Percentiles rank a stretch among this genome's conserved stretches.
Evolutionary conservation across 1,140 invertebrate genomes (phyloP).

Genomic region (Lepidurus packardi): DNA sequence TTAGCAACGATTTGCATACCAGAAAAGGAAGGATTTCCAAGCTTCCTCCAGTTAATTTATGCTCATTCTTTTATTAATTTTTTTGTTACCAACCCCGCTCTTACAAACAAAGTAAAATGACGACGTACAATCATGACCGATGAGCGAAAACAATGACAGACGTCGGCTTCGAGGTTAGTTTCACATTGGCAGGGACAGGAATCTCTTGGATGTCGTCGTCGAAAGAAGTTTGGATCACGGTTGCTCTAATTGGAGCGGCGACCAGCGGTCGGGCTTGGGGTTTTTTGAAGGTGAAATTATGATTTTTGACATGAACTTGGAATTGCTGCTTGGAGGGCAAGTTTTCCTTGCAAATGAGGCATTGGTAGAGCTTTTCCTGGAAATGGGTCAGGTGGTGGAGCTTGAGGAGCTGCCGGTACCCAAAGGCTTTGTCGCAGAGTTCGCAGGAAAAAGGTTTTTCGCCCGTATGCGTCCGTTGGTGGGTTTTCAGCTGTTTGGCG

Average conservation of each 20-base stretch:
- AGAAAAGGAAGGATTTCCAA: too few species aligned
- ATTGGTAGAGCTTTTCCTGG: slow-evolving; percentile 74
- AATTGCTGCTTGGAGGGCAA: neutral
- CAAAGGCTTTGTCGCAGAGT: slow-evolving; percentile 59
- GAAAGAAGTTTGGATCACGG: neutral
- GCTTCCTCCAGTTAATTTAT: too few species aligned
- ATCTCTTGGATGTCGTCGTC: slow-evolving; percentile 3
- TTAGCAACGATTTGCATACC: too few species aligned
- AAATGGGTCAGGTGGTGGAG: slow-evolving; percentile 58
- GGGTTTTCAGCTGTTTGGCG: slow-evolving; percentile 92
- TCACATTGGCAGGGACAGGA: neutral
- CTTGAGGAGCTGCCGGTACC: slow-evolving; percentile 60
- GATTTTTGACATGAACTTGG: neutral
- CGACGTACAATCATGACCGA: neutral
- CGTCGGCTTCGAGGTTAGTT: neutral
- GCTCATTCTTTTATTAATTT: too few species aligned
- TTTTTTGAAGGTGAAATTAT: neutral
- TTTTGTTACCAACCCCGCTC: too few species aligned
- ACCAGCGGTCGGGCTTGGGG: neutral
- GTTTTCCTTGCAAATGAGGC: slow-evolving; percentile 78
- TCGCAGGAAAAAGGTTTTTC: slow-evolving; percentile 82
- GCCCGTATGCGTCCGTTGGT: slow-evolving; percentile 90
- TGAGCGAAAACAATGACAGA: neutral
- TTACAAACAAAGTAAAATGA: too few species aligned
- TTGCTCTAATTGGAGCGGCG: neutral